Base-by-base conservation (phyloP, 1,140 invertebrate genomes). In the Saxidomus purpurata region DNA sequence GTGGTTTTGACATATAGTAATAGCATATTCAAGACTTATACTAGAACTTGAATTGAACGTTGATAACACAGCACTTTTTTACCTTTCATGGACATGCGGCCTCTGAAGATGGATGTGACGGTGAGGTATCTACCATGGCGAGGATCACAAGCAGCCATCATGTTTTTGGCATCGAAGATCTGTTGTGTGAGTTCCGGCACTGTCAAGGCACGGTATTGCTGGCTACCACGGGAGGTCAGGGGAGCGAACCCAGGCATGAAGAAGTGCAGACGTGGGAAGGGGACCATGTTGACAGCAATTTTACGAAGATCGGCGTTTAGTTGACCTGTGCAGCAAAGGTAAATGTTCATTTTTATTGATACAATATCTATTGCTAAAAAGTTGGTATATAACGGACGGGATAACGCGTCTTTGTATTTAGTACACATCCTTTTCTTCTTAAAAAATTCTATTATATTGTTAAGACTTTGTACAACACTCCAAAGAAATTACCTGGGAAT, bases 241-340 rank as follows among this genome's bases (percentile, higher is more conserved):
- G 97, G 97, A 9, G 97, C 97, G 93, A 97, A 97, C 17, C 98
- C 97, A 1, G 98, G 97, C 96, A 98, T 98, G 94, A 98, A 98
- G 96, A 98, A 98, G 93, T 98, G 98, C 0, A 98, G 96, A 59
- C 97, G 96, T 34, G 97, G 97, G 94, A 97, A 98, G 34, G 93
- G 94, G 3, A 95, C 94, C 97, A 98, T 98, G 94, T 98, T 98
- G 47, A 98, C 98, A 19, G 98, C 98, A 47, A 98, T 95, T 96
- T 98, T 98, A 19, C 98, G 96, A 36, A 98, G 96, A 96, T 98
- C 98, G 8, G 98, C 98, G 94, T 98, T 98, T 92, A 98, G 94
- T 94, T 98, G 98, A 90, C 98, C 97, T 63, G 96, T 96, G 91
- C 97, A 97, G 19, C 22, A 19, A 3, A 19, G 3, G 22, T 6